Conservation (phyloP, 2,888 invertebrate species). For the Panzeria rudis region DNA sequence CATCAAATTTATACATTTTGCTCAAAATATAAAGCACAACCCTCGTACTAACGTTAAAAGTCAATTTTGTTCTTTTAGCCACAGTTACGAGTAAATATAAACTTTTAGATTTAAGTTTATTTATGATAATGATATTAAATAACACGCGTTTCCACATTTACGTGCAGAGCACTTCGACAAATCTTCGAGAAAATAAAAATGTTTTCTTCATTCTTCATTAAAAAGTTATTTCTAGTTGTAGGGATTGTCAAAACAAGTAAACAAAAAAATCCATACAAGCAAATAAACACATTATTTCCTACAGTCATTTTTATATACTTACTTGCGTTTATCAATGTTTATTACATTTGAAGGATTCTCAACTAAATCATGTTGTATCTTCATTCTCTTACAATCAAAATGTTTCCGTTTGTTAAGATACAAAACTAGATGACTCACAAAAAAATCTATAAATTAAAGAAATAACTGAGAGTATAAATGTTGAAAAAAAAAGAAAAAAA, state of each 20-base stretch:
- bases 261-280: neutral
- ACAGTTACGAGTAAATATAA: neutral
- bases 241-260: neutral
- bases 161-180: neutral
- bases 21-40: neutral
- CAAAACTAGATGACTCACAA: neutral
- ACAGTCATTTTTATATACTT: neutral
- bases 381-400: neutral
- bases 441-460: slow-evolving; percentile 25
- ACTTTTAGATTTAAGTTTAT: neutral
- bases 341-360: slow-evolving; percentile 29
- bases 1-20: neutral
- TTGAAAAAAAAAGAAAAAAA: neutral
- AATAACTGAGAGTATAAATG: slow-evolving; percentile 22
- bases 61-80: neutral
- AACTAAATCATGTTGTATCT: slow-evolving; percentile 37
- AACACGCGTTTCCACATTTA: slow-evolving; percentile 10
- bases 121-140: slow-evolving; percentile 20
- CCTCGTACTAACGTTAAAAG: too few relatives aligned
- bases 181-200: neutral
- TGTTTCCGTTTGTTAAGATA: slow-evolving; percentile 28
- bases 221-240: neutral
- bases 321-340: slow-evolving; percentile 27
- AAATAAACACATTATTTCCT: slow-evolving; percentile 30
- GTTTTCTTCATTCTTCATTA: neutral